Percentiles rank a stretch among this genome's conserved stretches.
These are phyloP conservation scores for Nasonia longicornis DNA, from an alignment of 1,140 invertebrate species.

Conservation along the genomic window DNA sequence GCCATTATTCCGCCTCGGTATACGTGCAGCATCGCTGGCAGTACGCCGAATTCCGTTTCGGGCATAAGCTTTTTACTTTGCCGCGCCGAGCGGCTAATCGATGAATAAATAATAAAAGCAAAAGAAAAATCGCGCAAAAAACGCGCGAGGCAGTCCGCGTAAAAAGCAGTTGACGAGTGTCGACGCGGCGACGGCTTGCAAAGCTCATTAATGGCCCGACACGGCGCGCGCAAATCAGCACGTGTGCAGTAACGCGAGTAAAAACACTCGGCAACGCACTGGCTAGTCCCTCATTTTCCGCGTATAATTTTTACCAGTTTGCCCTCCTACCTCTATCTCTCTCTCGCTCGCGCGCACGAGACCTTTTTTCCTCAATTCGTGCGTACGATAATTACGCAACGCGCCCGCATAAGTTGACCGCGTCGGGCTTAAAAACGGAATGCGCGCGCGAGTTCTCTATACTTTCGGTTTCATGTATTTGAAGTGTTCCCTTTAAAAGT, in stretches of 20 bases:
- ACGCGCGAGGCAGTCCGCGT: neutral
- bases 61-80: neutral
- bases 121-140: neutral
- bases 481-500: conserved; percentile 46
- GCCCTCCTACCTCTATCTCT: neutral
- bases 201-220: neutral
- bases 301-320: conserved; percentile 27
- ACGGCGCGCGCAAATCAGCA: neutral
- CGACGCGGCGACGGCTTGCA: neutral
- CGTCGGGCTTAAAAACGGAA: conserved; percentile 5
- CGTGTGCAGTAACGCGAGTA: neutral
- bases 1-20: neutral
- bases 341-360: neutral
- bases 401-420: neutral
- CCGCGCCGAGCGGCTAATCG: neutral
- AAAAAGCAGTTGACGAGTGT: conserved; percentile 13
- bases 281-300: conserved; percentile 29
- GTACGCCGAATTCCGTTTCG: conserved; percentile 12
- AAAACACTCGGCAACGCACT: neutral
- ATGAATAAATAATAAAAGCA: neutral
- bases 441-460: conserved; percentile 34
- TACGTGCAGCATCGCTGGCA: neutral
- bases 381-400: neutral
- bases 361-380: neutral
- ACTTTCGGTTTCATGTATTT: conserved; percentile 47